Evolutionary conservation across 1,140 invertebrate genomes (phyloP).

Genomic region (Melitaea cinxia): DNA sequence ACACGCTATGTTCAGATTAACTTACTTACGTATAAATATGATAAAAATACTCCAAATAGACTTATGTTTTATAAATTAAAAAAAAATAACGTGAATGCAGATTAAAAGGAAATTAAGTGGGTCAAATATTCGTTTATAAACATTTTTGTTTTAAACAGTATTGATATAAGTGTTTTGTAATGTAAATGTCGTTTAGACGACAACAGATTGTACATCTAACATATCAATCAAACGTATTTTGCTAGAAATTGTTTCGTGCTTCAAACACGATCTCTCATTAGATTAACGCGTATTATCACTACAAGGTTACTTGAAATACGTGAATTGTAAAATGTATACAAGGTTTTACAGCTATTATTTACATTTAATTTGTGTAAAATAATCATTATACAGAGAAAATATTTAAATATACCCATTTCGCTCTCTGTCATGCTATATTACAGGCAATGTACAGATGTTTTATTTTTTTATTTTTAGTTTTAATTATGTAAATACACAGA

Average conservation of each 20-base stretch:
- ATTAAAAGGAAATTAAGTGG: too few relatives aligned
- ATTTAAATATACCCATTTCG: neutral
- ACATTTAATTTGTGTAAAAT: neutral
- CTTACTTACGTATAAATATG: too few relatives aligned
- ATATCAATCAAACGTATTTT: neutral
- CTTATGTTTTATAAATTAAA: too few relatives aligned
- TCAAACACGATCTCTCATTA: slow-evolving; percentile 12
- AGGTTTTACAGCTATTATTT: slow-evolving; percentile 4
- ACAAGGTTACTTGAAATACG: slow-evolving; percentile 26
- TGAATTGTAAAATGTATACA: slow-evolving; percentile 15
- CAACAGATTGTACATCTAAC: neutral
- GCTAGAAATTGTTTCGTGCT: slow-evolving; percentile 16
- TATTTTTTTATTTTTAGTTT: neutral
- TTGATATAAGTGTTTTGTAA: neutral
- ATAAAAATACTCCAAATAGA: too few relatives aligned
- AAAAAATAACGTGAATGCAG: too few relatives aligned
- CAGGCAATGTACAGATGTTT: neutral
- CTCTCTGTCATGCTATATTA: neutral
- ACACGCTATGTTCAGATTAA: too few relatives aligned
- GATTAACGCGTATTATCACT: slow-evolving; percentile 24
- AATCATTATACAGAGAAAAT: neutral
- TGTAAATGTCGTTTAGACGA: neutral
- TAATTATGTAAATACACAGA: neutral
- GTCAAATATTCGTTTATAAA: too few relatives aligned
- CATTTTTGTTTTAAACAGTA: too few relatives aligned